Evolutionary conservation across 2,888 invertebrate species (phyloP), one percentile per base, ranked within the genome.

Genomic region (Drosophila paramelanica): DNA sequence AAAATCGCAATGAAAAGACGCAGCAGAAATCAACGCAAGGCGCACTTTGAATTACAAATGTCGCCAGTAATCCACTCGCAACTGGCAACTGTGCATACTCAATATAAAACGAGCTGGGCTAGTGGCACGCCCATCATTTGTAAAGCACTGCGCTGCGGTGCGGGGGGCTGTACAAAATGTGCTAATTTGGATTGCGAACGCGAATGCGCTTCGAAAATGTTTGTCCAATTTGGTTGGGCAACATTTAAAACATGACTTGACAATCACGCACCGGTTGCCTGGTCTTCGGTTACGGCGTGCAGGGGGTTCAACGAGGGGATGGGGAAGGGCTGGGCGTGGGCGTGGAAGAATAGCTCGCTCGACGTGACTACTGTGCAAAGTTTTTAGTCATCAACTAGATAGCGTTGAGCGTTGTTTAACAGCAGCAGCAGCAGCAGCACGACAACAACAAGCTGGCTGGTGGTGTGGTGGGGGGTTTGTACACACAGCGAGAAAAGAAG

Each of bases 181-280:
- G 76, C 79, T 88, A 88, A 86, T 86, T 88, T 88, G 42, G 71
- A 70, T 68, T 72, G 73, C 75, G 72, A 75, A 62, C 65, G 75
- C 83, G 75, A 79, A 79, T 79, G 69, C 76, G 79, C 67, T 79
- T 79, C 64, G 74, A 88, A 76, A 88, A 83, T 83, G 88, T 83
- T 88, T 83, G 88, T 83, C 88, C 83, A 83, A 83, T 88, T 83
- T 83, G 77, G 77, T 83, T 88, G 88, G 81, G 75, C 75, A 83
- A 83, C 87, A 86, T 88, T 83, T 88, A 86, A 86, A 83, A 83
- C 83, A 80, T 82, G 88, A 86, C 86, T 86, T 83, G 83, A 86
- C 84, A 83, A 83, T 75, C 83, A 86, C 77, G 87, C 83, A 83
- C 71, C 77, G 77, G 58, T 67, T 56, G 50, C 52, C 43, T 33